Evolutionary conservation across 2,888 invertebrate genomes (phyloP).

Genomic region (Sacculina carcini): DNA sequence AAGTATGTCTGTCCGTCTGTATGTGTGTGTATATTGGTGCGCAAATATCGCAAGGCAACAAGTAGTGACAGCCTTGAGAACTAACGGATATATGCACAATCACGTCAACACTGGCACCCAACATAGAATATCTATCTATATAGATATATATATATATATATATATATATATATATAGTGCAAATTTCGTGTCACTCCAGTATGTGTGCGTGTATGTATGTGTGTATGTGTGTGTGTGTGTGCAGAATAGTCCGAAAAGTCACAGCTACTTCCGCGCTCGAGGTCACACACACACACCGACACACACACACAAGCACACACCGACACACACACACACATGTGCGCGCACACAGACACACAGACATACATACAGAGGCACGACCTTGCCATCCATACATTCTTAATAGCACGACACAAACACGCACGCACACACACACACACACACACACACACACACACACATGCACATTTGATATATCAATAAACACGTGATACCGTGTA

Average conservation of each 20-base stretch:
- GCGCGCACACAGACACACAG: background rate
- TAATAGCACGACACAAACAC: conserved; percentile 11
- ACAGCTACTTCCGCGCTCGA: background rate
- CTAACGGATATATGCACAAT: background rate
- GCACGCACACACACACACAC: conserved; percentile 12
- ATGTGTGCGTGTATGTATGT: background rate
- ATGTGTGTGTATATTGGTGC: too few species aligned
- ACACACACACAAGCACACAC: background rate
- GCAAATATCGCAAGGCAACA: too few species aligned
- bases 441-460: conserved; percentile 3
- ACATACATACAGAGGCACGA: background rate
- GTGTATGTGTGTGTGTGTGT: background rate
- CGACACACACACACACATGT: background rate
- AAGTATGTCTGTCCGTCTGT: too few species aligned
- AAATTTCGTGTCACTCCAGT: background rate
- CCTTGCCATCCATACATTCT: conserved; percentile 12
- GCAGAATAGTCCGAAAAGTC: background rate
- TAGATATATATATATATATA: background rate
- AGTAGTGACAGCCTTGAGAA: too few species aligned
- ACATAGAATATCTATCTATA: background rate
- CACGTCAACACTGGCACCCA: background rate
- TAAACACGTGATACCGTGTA: too few species aligned
- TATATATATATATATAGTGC: background rate
- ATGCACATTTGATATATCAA: too few species aligned
- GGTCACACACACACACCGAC: background rate